Percentiles rank a stretch among this genome's conserved stretches.
Conservation (phyloP, 2,113 vertebrate genomes). For the Antennarius striatus region DNA sequence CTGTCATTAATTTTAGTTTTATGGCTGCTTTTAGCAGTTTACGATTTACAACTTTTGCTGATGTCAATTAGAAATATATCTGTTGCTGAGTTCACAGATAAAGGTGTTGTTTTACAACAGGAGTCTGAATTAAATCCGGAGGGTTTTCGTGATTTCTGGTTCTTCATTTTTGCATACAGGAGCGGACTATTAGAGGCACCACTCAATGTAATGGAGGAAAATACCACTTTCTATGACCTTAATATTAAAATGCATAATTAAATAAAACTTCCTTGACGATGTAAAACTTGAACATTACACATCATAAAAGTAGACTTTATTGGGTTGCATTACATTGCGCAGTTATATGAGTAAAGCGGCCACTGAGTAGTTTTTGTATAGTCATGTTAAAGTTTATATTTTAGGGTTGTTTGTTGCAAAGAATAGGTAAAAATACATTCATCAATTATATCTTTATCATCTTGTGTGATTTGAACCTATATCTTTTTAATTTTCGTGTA, state of each 20-base stretch:
- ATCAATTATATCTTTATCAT: constrained; percentile 4
- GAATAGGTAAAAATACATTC: constrained; percentile 8
- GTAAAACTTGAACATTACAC: background rate
- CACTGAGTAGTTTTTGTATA: constrained; percentile 1
- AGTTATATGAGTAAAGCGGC: background rate
- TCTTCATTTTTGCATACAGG: background rate
- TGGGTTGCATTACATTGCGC: background rate
- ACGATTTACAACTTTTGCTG: background rate
- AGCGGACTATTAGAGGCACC: too few relatives aligned
- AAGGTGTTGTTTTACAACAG: too few relatives aligned
- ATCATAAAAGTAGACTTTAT: background rate
- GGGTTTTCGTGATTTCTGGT: background rate
- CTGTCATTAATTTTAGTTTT: too few relatives aligned
- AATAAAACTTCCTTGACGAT: background rate
- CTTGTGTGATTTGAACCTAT: constrained; percentile 25
- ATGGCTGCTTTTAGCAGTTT: too few relatives aligned
- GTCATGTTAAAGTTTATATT: constrained; percentile 8
- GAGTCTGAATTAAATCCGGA: background rate
- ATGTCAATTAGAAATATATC: background rate
- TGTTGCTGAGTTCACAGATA: background rate
- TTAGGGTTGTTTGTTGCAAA: constrained; percentile 8
- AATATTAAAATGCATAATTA: background rate
- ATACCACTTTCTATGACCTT: background rate
- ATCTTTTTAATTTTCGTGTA: constrained; percentile 7
- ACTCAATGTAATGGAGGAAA: too few relatives aligned